phyloP scores from a whole-genome alignment of 2,113 vertebrate species.

The Nettapus auritus region DNA sequence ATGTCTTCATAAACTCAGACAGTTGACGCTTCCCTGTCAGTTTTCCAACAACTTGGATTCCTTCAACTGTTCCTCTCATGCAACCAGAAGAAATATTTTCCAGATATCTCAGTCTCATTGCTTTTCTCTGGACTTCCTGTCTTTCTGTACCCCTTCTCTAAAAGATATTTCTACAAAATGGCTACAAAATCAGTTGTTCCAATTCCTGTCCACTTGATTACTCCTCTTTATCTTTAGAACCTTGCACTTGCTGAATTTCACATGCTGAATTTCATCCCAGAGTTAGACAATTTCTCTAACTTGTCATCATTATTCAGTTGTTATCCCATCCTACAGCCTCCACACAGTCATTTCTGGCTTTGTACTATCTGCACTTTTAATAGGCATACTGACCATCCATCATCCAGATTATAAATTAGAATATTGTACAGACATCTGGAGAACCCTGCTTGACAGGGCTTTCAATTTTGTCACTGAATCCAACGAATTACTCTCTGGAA shows the following conservation, averaged over 20 bases:
- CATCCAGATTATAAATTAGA: background rate
- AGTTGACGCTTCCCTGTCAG: background rate
- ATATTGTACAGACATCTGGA: background rate
- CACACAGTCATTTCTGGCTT: background rate
- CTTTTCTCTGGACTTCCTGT: background rate
- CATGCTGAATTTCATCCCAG: background rate
- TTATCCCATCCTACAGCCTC: background rate
- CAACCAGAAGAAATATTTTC: background rate
- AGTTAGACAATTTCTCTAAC: background rate
- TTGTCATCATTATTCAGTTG: background rate
- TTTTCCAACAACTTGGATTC: background rate
- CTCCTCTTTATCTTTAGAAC: background rate
- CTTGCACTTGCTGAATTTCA: background rate
- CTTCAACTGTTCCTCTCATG: background rate
- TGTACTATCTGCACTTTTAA: conserved; percentile 6
- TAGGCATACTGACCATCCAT: background rate
- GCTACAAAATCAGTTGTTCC: background rate
- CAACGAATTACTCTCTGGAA: background rate
- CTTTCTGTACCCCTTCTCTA: background rate
- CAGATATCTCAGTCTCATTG: background rate
- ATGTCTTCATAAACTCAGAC: background rate
- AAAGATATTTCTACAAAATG: background rate
- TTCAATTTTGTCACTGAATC: background rate
- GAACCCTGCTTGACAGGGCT: background rate
- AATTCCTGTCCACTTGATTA: background rate